These are phyloP conservation scores for Marronus borbonicus DNA, from an alignment of 2,888 invertebrate genomes.

Conservation along the genomic window DNA sequence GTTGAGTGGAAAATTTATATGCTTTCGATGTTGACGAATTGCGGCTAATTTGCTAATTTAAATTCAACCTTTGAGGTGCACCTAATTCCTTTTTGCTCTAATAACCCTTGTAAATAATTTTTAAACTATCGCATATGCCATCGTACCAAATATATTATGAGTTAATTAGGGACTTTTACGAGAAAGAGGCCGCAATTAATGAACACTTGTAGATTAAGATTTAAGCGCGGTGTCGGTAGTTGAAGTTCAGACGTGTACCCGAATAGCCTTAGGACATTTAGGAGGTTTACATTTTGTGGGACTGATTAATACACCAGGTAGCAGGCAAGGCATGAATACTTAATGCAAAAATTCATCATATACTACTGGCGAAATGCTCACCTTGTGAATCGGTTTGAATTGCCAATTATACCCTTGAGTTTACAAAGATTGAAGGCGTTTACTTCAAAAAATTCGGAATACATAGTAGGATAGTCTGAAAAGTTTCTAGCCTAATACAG, in stretches of 20 bases:
- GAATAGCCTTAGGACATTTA: neutral
- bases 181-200: slow-evolving; percentile 17
- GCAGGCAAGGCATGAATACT: neutral
- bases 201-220: slow-evolving; percentile 16
- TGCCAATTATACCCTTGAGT: neutral
- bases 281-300: slow-evolving; percentile 6
- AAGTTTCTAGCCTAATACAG: no score
- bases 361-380: neutral
- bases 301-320: slow-evolving; percentile 9
- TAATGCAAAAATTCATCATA: neutral
- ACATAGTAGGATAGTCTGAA: no score
- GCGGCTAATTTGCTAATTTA: slow-evolving; percentile 19
- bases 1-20: slow-evolving; percentile 3
- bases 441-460: no score
- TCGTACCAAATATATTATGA: slow-evolving; percentile 20
- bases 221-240: slow-evolving; percentile 2
- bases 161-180: slow-evolving; percentile 34
- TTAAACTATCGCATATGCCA: neutral
- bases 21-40: neutral
- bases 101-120: slow-evolving; percentile 1
- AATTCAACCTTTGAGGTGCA: slow-evolving; percentile 5
- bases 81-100: neutral
- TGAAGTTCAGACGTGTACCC: slow-evolving; percentile 7
- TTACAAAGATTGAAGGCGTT: no score
- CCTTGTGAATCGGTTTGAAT: neutral